Conservation (phyloP, 2,113 vertebrate species). For the Rhinichthys klamathensis region DNA sequence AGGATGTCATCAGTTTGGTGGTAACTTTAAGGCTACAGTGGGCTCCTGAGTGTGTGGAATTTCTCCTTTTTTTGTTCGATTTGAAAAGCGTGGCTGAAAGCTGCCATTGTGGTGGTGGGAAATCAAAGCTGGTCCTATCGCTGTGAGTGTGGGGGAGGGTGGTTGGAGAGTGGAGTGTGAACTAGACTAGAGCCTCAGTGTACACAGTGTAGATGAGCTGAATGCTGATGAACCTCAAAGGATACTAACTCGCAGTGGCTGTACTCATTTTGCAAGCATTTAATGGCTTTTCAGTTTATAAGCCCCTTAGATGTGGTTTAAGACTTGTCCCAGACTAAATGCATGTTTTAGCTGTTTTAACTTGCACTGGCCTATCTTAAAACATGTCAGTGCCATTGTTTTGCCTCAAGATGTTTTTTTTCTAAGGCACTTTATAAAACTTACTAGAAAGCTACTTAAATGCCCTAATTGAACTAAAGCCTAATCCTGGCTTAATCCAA, state of each 20-base stretch:
- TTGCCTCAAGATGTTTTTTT: no score
- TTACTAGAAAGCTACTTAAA: no score
- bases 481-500: no score
- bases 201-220: conserved; percentile 37
- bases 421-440: no score
- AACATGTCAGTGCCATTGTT: no score
- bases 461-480: no score
- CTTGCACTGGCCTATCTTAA: no score
- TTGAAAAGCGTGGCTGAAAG: conserved; percentile 66
- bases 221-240: conserved; percentile 53
- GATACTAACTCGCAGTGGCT: not conserved
- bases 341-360: no score
- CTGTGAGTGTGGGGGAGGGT: conserved; percentile 23
- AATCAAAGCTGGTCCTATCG: conserved; percentile 60
- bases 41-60: conserved; percentile 60
- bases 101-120: conserved; percentile 63
- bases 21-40: conserved; percentile 26
- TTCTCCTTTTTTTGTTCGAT: conserved; percentile 69
- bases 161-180: conserved; percentile 45
- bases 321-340: no score
- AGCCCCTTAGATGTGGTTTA: no score
- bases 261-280: not conserved
- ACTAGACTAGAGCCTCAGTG: conserved; percentile 40
- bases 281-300: not conserved
- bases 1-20: conserved; percentile 22